phyloP scores from a whole-genome alignment of 2,888 invertebrate genomes.

The Dilophus febrilis region DNA sequence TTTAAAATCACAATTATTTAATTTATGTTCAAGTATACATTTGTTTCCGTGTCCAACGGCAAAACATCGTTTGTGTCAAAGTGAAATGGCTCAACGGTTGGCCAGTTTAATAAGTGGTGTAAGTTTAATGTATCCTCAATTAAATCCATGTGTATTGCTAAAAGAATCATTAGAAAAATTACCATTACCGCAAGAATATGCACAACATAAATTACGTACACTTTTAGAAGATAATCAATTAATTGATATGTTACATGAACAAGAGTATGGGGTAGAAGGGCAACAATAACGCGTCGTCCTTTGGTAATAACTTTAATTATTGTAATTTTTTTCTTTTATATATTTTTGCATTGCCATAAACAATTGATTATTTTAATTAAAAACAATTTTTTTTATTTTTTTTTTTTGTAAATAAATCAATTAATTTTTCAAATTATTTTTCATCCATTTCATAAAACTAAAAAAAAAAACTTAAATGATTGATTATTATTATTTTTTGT shows the following conservation, averaged over 20 bases:
- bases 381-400: too few relatives aligned
- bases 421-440: too few relatives aligned
- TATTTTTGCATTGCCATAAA: too few relatives aligned
- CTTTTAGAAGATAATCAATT: constrained; percentile 1
- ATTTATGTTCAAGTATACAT: constrained; percentile 28
- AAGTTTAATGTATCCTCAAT: constrained; percentile 23
- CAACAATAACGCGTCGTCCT: too few relatives aligned
- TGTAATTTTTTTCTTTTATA: too few relatives aligned
- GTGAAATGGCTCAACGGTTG: constrained; percentile 28
- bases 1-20: constrained; percentile 27
- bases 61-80: constrained; percentile 29
- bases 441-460: too few relatives aligned
- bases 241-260: constrained; percentile 1
- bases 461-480: too few relatives aligned
- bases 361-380: too few relatives aligned
- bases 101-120: constrained; percentile 27
- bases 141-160: constrained; percentile 24
- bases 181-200: constrained; percentile 29
- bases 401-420: too few relatives aligned
- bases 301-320: too few relatives aligned
- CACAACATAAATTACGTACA: constrained; percentile 4
- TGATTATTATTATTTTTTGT: too few relatives aligned
- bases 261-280: too few relatives aligned
- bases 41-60: constrained; percentile 28
- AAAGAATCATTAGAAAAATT: constrained; percentile 26